Base-by-base conservation (phyloP, 2,113 vertebrate species). In the Brachyhypopomus occidentalis region DNA sequence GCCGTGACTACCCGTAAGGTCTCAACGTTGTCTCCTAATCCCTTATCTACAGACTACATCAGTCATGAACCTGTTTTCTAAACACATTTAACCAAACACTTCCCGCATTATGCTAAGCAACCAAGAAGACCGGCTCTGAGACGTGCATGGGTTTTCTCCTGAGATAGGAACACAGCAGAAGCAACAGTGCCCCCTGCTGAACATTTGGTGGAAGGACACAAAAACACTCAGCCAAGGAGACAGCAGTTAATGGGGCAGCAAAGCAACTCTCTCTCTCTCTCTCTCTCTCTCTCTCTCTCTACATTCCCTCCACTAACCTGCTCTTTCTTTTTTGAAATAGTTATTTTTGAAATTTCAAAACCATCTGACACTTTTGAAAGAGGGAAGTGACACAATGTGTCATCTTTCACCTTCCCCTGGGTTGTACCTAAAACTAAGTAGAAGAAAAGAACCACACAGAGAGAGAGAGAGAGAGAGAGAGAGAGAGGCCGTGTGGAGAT, bases 401-500 rank as follows among this genome's bases (percentile, higher is more conserved):
- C 25, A 30, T 20, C 56, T 25, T 8, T 52, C 12, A 58, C 6
- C 45, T 52, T 52, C 45, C 45, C 12, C 45, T 12, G 45, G 45
- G 11, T 52, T 2, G 1, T 52, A 52, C 45, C 45, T 52, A 8
- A 52, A 52, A 52, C 12, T 11, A 52, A 14, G 45, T 52, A 52
- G 9, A 52, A 52, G 12, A 52, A 14, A 52, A 14, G 45, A 52
- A 52, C 45, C 45, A 52, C 9, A 52, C 9, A 52, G 30, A 30
- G 30, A 30, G 30, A 22, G 59, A 62, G 59, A 22, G n/a, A 62
- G 16, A 2, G 59, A 5, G 30, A n/a, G 25, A 48, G 30, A 60
- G 11, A 14, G 17, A 1, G 1, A 36, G 12, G 72, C 14, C 60
- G 80, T 86, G 84, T 90, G 89, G 82, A 77, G 90, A 91, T 92